Base-by-base conservation (phyloP, 2,797 vertebrate species). In the Epinephelus coioides region DNA sequence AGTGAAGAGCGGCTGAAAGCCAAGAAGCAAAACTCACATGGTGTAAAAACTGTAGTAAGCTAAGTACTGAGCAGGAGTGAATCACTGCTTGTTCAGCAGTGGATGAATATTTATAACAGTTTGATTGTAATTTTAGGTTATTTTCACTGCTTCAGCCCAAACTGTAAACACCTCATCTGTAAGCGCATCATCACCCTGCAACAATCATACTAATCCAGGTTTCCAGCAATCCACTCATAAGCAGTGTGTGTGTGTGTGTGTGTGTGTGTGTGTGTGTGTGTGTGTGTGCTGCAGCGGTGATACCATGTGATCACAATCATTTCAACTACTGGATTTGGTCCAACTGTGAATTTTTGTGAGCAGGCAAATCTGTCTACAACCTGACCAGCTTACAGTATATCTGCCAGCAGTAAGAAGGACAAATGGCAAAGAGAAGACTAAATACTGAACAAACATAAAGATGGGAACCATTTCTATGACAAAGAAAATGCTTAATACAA, bases 1-100 rank as follows among this genome's bases (percentile, higher is more conserved):
- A 81, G 89, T 72, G 51, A 65, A 69, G 57, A 78, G 19, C 1
- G 21, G 55, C 47, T 21, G 19, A 23, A 44, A 78, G 49, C 61
- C 68, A 81, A 61, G 40, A 23, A 56, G 43, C 47, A 67, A 50
- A 83, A 69, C 61, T 73, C 72, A 79, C 55, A 49, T 68, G 67
- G 73, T 76, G 68, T 76, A 65, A 79, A 84, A 80, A 56, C 53
- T 44, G 69, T 73, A 75, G 79, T 86, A 60, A 47, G 82, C 49
- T 25, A 50, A 77, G 75, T 2, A 43, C 27, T 21, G 27, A 65
- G 11, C 7, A 11, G 8, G 57, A 66, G 34, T 46, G 59, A 78
- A 69, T 38, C 49, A 63, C 15, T 13, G 0, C 13, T 70, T 4
- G 0, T 65, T 23, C 4, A 64, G 21, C 13, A 44, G 30, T 47